These are phyloP conservation scores for Teleogryllus occipitalis DNA, from an alignment of 1,140 invertebrate species.

Conservation along the genomic window DNA sequence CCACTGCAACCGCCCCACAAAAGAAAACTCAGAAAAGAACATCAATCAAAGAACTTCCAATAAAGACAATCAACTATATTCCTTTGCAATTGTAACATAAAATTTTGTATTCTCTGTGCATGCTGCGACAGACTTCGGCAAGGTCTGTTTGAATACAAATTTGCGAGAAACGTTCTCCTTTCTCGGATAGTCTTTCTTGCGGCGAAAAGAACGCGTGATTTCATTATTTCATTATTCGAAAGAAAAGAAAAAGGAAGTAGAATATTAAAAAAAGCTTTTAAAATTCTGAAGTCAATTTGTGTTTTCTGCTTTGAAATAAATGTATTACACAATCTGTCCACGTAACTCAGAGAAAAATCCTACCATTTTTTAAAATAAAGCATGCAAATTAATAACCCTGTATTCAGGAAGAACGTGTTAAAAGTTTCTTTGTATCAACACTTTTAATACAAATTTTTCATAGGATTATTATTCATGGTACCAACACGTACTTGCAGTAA, in stretches of 20 bases:
- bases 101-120: background rate
- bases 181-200: background rate
- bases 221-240: background rate
- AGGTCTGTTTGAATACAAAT: background rate
- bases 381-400: no score
- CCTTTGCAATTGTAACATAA: background rate
- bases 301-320: background rate
- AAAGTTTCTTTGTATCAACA: no score
- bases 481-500: no score
- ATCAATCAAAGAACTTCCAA: background rate
- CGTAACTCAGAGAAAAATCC: no score
- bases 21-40: background rate
- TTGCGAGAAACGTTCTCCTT: background rate
- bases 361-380: no score
- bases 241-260: background rate
- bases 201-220: background rate
- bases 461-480: no score
- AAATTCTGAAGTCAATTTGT: background rate
- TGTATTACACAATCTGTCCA: background rate
- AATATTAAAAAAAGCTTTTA: background rate
- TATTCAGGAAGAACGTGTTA: no score
- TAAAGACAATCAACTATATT: background rate
- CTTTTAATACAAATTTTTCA: no score
- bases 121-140: background rate
- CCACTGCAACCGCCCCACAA: background rate